These are phyloP conservation scores for Disparrhopalites patrizii DNA, from an alignment of 2,888 invertebrate genomes.

Conservation along the genomic window DNA sequence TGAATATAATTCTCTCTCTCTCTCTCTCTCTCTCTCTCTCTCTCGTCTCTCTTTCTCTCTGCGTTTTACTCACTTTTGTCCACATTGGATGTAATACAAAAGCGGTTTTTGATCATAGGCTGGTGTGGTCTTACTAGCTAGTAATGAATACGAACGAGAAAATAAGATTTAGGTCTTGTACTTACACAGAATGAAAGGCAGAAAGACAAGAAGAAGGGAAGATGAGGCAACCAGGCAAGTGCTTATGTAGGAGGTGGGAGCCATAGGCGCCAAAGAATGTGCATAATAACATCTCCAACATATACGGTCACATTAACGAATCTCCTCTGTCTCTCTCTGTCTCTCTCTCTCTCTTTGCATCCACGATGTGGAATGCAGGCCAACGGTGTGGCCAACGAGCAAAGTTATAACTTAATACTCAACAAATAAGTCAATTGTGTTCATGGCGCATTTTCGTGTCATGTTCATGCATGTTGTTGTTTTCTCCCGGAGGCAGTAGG, in stretches of 20 bases:
- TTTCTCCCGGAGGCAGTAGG: slow-evolving; percentile 46
- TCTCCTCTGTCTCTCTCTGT: neutral
- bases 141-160: too few species aligned
- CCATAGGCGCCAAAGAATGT: too few species aligned
- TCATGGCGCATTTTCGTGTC: too few species aligned
- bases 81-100: too few species aligned
- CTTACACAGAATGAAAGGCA: too few species aligned
- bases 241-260: slow-evolving; percentile 8
- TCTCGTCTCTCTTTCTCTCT: neutral
- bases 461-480: slow-evolving; percentile 1
- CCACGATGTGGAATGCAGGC: neutral
- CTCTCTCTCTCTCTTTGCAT: neutral
- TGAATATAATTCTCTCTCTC: too few species aligned
- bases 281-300: neutral
- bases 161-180: too few species aligned
- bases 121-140: too few species aligned
- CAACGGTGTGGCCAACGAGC: neutral
- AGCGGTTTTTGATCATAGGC: too few species aligned
- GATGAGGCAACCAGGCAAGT: too few species aligned
- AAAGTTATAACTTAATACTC: neutral
- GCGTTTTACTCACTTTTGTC: too few species aligned
- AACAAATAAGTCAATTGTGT: slow-evolving; percentile 3
- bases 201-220: too few species aligned
- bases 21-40: neutral
- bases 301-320: neutral